Evolutionary conservation across 1,140 invertebrate genomes (phyloP), one percentile per base, ranked within the genome.

Genomic region (Phymorhynchus buccinoides): DNA sequence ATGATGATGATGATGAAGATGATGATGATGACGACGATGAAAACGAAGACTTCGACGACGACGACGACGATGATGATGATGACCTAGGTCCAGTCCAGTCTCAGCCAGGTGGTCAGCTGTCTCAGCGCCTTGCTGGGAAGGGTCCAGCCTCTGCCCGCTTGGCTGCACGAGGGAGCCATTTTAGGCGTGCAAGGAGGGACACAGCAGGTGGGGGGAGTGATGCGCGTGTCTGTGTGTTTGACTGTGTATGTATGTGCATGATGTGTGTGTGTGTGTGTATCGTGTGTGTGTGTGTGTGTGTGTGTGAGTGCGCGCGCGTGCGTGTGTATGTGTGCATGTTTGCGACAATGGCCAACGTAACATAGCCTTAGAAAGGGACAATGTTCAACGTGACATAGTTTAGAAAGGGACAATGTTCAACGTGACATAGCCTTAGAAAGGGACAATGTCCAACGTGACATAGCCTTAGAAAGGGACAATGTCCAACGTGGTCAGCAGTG

Each of bases 161-260:
- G 93, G 93, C 84, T 92, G 7, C 88, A 91, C 48, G 89, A 89
- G 22, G 93, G 93, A 3, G 91, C 92, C 4, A 92, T 93, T 44
- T 82, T 94, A 9, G 93, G 92, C 7, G 89, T 93, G 27, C 92
- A 94, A 84, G 92, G 92, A 42, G 92, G 92, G 78, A 93, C 92
- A 1, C 79, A 91, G 12, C 71, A 86, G 66, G 90, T 91, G 62
- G n/a, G n/a, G n/a, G n/a, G n/a, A n/a, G n/a, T n/a, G 66, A 83
- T 82, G 1, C 18, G 7, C 41, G 32, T 27, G 35, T 68, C 2
- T 12, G n/a, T n/a, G 16, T 32, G 27, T 48, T 22, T 39, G n/a
- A n/a, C 14, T 52, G 39, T 32, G 22, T 80, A 18, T 44, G 48
- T 48, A 48, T 6, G 7, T 48, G 6, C 44, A 6, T 6, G 44